Base-by-base conservation (phyloP, 1,140 invertebrate genomes). In the Leptopilina clavipes region DNA sequence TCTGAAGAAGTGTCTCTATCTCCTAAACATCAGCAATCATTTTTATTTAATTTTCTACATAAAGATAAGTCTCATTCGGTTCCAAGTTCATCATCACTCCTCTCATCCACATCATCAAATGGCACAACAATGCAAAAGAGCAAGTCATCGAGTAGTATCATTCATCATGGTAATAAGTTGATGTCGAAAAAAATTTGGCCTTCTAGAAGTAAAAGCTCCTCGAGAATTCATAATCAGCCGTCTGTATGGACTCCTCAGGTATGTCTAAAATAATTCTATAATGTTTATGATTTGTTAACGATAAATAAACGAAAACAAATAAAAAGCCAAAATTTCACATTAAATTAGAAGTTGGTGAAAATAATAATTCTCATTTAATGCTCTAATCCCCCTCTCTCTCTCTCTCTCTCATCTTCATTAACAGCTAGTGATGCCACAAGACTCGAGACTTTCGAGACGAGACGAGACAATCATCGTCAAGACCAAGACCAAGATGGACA, bases 171-270 rank as follows among this genome's bases (percentile, higher is more conserved):
- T 17, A 93, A 92, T 81, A 88, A 93, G 86, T 93, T 95, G 85
- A 94, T 97, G 77, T 93, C 95, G 80, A 95, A 95, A 90, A 95
- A 95, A 88, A 94, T 97, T 84, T 96, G 95, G 93, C 92, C 94
- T 79, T 94, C 94, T 37, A 91, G 95, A 75, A 95, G 94, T 77
- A 96, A 96, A 86, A 95, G 94, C 85, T 94, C 95, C 78, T 94
- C 93, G 71, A 92, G 94, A 76, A 87, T 92, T 44, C 84, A 90
- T 14, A 91, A 91, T 80, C 89, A 89, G 80, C 84, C 89, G 25
- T 90, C 90, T 6, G 89, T 91, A 25, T 96, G 96, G 96, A 94
- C 94, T 22, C 95, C 96, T 79, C 94, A 95, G 94, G 96, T 96
- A 37, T 40, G 14, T 48, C 1, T n/a, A 10, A 48, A 48, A 48